Conservation (phyloP, 2,888 invertebrate species). For the Leistus spinibarbis region DNA sequence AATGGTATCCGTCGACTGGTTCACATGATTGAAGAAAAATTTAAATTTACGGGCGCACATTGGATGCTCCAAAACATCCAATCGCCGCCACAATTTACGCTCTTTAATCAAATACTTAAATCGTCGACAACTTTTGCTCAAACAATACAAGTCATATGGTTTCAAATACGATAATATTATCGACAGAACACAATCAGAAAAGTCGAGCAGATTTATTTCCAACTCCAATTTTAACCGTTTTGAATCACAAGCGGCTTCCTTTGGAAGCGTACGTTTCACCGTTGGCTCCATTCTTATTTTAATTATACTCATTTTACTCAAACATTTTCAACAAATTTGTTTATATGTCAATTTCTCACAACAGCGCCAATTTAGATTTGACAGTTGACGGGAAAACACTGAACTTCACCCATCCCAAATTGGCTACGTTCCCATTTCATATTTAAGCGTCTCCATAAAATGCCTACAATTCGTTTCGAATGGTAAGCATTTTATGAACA, state of each 20-base stretch:
- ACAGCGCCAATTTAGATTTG: not conserved
- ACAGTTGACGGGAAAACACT: not conserved
- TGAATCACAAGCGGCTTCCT: not conserved
- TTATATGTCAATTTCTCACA: not conserved
- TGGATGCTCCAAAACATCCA: constrained; percentile 49
- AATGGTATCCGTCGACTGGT: constrained; percentile 45
- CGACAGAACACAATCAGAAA: constrained; percentile 50
- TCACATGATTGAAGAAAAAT: constrained; percentile 48
- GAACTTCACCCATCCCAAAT: not conserved
- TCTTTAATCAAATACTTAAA: constrained; percentile 49
- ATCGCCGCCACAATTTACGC: constrained; percentile 49
- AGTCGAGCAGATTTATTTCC: constrained; percentile 36
- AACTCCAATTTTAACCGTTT: constrained; percentile 13
- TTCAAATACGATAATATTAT: constrained; percentile 50
- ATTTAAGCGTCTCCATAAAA: not conserved
- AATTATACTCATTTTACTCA: not conserved
- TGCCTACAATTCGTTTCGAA: no score
- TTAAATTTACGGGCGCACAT: constrained; percentile 48
- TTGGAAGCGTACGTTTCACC: not conserved
- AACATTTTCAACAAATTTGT: not conserved
- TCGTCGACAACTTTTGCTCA: constrained; percentile 49
- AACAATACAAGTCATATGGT: constrained; percentile 49
- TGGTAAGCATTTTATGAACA: no score
- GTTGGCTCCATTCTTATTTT: constrained; percentile 18
- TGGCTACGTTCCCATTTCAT: not conserved